Evolutionary conservation across 2,113 vertebrate genomes (phyloP).

Genomic region (Vireo altiloquus): DNA sequence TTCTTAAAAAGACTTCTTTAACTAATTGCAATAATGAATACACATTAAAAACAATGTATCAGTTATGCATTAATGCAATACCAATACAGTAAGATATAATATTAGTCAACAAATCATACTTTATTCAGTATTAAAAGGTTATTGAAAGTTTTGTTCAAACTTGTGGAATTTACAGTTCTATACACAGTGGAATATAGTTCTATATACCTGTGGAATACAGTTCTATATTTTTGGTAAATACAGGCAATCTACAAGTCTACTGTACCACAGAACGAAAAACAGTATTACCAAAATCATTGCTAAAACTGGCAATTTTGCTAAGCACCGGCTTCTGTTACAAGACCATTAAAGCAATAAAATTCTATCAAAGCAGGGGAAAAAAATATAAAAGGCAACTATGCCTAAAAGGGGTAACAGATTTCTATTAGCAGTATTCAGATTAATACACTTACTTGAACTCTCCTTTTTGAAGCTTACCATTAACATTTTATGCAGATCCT

Average conservation of each 20-base stretch:
- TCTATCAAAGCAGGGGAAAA: background rate
- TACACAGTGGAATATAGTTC: no score
- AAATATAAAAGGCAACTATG: background rate
- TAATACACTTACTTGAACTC: background rate
- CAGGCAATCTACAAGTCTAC: background rate
- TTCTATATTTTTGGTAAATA: background rate
- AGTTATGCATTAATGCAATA: background rate
- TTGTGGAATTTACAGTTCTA: background rate
- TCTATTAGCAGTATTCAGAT: background rate
- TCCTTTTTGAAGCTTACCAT: conserved; percentile 77
- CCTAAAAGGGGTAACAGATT: background rate
- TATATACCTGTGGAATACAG: background rate
- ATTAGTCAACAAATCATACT: background rate
- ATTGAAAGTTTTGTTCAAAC: background rate
- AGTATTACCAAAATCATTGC: background rate
- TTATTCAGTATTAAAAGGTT: background rate
- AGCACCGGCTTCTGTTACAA: background rate
- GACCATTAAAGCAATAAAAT: background rate
- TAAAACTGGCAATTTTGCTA: no score
- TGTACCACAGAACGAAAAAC: background rate
- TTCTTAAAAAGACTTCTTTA: background rate
- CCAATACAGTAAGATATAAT: background rate
- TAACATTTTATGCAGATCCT: conserved; percentile 97
- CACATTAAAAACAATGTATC: background rate
- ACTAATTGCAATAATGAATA: background rate